Percentiles rank a stretch among this genome's conserved stretches.
Conservation (phyloP, 2,113 vertebrate genomes). For the Mustela lutreola region DNA sequence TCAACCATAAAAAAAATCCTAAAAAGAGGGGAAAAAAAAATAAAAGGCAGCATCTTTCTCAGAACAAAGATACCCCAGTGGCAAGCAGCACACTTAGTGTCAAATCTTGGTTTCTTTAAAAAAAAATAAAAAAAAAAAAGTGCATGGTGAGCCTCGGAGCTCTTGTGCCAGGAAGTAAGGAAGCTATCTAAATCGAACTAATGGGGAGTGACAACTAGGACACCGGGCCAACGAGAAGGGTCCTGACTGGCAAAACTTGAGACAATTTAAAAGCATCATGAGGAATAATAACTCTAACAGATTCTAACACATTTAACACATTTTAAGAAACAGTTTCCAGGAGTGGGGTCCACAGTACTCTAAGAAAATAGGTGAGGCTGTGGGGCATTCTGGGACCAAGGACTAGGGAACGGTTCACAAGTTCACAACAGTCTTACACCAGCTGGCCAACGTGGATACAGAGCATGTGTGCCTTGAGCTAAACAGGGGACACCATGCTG, state of each 20-base stretch:
- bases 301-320: neutral
- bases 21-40: neutral
- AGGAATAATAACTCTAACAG: neutral
- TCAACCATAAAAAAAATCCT: neutral
- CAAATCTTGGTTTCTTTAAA: neutral
- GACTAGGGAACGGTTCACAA: neutral
- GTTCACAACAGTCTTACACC: neutral
- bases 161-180: neutral
- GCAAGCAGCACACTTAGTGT: neutral
- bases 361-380: neutral
- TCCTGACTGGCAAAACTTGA: neutral
- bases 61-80: neutral
- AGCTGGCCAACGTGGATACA: neutral
- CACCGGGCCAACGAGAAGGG: neutral
- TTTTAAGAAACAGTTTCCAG: neutral
- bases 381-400: neutral
- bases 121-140: neutral
- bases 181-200: neutral
- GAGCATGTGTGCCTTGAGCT: neutral
- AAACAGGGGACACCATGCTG: neutral
- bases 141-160: neutral
- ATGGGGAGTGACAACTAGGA: neutral
- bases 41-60: neutral
- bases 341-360: neutral
- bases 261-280: slow-evolving; percentile 7